Percentiles rank a stretch among this genome's conserved stretches.
Conservation (phyloP, 2,113 vertebrate species). For the Felis chaus region DNA sequence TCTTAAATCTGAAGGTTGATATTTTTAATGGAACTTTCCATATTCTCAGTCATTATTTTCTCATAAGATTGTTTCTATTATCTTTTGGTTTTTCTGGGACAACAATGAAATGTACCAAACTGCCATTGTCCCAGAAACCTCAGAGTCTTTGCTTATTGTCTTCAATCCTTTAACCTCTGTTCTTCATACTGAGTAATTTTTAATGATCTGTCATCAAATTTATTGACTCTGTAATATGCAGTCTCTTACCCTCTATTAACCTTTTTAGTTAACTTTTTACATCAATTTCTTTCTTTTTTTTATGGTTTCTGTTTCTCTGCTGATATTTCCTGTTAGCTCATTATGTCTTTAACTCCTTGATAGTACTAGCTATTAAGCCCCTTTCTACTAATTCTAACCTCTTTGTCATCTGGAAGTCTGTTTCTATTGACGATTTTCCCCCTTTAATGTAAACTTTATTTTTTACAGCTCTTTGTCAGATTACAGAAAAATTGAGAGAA, state of each 20-base stretch:
- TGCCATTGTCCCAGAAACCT: neutral
- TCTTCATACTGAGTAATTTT: neutral
- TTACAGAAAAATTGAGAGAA: neutral
- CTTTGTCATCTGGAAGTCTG: neutral
- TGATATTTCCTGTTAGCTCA: neutral
- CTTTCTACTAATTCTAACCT: neutral
- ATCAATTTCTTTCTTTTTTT: neutral
- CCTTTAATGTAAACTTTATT: neutral
- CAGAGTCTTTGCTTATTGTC: neutral
- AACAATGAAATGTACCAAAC: neutral
- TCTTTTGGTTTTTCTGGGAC: neutral
- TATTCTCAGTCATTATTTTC: neutral
- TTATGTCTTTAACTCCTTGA: neutral
- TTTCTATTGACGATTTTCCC: neutral
- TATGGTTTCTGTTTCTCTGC: neutral
- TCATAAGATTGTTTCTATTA: neutral
- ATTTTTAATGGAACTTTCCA: neutral
- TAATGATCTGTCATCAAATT: neutral
- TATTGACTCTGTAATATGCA: neutral
- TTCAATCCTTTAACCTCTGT: neutral
- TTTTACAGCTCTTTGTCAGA: neutral
- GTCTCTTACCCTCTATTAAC: neutral
- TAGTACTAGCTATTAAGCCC: neutral
- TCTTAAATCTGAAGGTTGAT: neutral
- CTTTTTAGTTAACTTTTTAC: neutral